Evolutionary conservation across 2,113 vertebrate genomes (phyloP), one percentile per base, ranked within the genome.

Genomic region (Rhombomys opimus): DNA sequence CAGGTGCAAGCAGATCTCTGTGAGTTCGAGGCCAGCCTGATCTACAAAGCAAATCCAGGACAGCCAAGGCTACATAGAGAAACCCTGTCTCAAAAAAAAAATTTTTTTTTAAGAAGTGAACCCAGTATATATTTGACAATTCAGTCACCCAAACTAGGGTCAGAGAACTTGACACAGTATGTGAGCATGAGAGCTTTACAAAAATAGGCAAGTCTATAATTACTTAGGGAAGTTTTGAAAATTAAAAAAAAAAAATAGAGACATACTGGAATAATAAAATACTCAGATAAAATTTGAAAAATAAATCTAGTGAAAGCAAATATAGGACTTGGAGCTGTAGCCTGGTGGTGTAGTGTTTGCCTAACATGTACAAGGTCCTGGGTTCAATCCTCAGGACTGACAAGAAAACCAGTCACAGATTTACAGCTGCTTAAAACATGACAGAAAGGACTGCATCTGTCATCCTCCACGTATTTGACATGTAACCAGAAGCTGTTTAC

Each of bases 241-340:
- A 68, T 35, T 13, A 70, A 86, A 89, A 68, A 72, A 35, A 63
- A 80, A 77, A 89, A 87, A 95, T 38, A 72, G 5, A 89, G 84
- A 95, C 50, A 76, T 3, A 95, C 87, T 41, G 27, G 61, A 68
- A 61, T 41, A 30, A 90, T 30, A 96, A 88, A 85, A 93, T 2
- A 86, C 2, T 23, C 52, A 96, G 22, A 86, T 13, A 72, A 72
- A 30, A 41, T 70, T 68, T 15, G 57, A 70, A 52, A 88, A 77
- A 18, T 25, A 87, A 70, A 65, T 81, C 65, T 76, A 77, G 38
- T 54, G 89, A 76, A 32, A 54, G 88, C 5, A 84, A 73, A 90
- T 85, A 52, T 17, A 77, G 22, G 38, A 10, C 38, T 30, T 27
- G 57, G 54, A 57, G n/a, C 72, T 32, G 5, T 50, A 13, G 70